Base-by-base conservation (phyloP, 2,797 vertebrate species). In the Paguma larvata region DNA sequence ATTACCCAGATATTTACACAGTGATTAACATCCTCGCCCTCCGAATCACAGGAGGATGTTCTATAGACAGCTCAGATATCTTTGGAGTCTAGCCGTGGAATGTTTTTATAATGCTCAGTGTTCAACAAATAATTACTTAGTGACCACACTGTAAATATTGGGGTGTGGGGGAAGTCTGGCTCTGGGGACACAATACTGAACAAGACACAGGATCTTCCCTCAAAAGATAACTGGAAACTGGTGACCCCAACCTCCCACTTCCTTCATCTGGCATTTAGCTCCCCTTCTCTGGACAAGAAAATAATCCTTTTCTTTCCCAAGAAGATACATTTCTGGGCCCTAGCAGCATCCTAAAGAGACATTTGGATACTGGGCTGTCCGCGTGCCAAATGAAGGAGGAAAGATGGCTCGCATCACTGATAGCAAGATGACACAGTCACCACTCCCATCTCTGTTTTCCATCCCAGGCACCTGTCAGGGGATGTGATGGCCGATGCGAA, bases 1-100 rank as follows among this genome's bases (percentile, higher is more conserved):
- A 98, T 97, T 95, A 72, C 51, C 80, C 91, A 91, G 96, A 96
- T 97, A 96, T 94, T 96, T 97, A 93, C 84, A 78, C 34, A 73
- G 80, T 85, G 79, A 95, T 95, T 89, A 96, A 93, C 77, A 85
- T 65, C 94, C 6, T 93, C 59, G 41, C 59, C 83, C 80, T 97
- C 68, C 21, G 27, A 86, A 68, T 95, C 68, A 80, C 68, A 41
- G 23, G 86, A 90, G 11, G 46, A 67, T 73, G 41, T 85, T 44
- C 89, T 89, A 59, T 41, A 82, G 92, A 91, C 46, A 94, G 85
- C 5, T 72, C 67, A 83, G 62, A 89, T 10, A 63, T 1, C 53
- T 75, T 75, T n/a, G 87, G 34, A 6, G 56, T 19, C 56, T 51
- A 46, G 70, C 53, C 2, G 21, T 21, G 32, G 67, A 85, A 75